Conservation (phyloP, 2,888 invertebrate genomes). For the Saturnia japonica region DNA sequence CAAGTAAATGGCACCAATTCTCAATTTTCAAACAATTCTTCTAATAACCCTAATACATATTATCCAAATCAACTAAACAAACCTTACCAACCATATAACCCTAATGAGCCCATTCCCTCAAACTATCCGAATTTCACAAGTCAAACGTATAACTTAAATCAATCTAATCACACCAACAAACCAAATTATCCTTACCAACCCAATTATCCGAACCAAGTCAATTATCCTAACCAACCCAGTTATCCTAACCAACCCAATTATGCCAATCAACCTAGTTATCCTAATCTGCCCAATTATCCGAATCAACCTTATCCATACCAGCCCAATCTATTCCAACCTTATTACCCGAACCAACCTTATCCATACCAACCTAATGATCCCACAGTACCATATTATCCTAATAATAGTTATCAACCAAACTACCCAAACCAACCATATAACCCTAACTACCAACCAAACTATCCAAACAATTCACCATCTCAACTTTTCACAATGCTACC, state of each 20-base stretch:
- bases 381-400: conserved; percentile 21
- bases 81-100: background rate
- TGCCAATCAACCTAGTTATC: conserved; percentile 5
- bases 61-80: conserved; percentile 14
- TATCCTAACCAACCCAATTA: conserved; percentile 11
- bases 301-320: conserved; percentile 6
- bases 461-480: conserved; percentile 24
- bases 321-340: background rate
- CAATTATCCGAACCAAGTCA: conserved; percentile 2
- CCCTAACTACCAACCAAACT: conserved; percentile 26
- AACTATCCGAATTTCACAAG: conserved; percentile 22
- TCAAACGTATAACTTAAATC: conserved; percentile 18
- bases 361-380: conserved; percentile 19
- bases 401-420: conserved; percentile 23
- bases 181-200: background rate
- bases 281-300: conserved; percentile 2
- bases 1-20: conserved; percentile 1
- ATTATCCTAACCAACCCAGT: background rate
- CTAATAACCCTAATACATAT: conserved; percentile 23
- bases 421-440: conserved; percentile 27
- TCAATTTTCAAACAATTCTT: background rate
- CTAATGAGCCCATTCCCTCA: conserved; percentile 20
- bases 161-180: background rate
- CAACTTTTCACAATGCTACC: background rate
- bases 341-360: background rate